Base-by-base conservation (phyloP, 1,140 invertebrate species). In the Scaptomyza graminum region DNA sequence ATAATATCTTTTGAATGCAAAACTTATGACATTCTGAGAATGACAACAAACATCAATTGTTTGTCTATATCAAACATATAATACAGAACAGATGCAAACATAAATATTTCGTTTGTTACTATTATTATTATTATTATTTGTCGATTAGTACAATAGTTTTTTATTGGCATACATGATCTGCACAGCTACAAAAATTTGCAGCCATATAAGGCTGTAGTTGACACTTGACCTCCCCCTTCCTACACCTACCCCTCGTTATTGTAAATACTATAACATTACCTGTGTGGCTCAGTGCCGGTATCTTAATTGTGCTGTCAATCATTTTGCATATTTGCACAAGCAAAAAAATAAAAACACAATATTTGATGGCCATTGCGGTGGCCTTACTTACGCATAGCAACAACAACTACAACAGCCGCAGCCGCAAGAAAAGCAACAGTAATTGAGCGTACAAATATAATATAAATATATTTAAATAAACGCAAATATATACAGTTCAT, bases 251-350 rank as follows among this genome's bases (percentile, higher is more conserved):
- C 7, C 44, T 8, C 16, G 7, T 52, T 41, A 44, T 13, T 34
- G 8, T 37, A 22, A 47, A 60, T 18, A n/a, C n/a, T n/a, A 25
- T 41, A 54, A 41, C 49, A 49, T 64, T 64, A 65, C 75, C 57
- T 50, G 34, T 34, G 37, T 9, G 49, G 49, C 25, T 49, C 31
- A 22, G 64, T 68, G 57, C 55, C 62, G 59, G 74, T 57, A 39
- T 63, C 82, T 87, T 87, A 79, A 87, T 87, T 87, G 82, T 87
- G 72, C 82, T 87, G 83, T 87, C 83, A 87, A 87, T 87, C 83
- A 87, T 82, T 87, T 87, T 82, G 82, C 83, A 87, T 87, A 87
- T 85, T 85, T 84, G 76, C 78, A 78, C 78, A 43, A 50, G 44
- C 65, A 68, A 67, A 62, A 59, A 51, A 47, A 43, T 43, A 56